Evolutionary conservation across 1,140 invertebrate species (phyloP).

Genomic region (Pseudoatta argentina): DNA sequence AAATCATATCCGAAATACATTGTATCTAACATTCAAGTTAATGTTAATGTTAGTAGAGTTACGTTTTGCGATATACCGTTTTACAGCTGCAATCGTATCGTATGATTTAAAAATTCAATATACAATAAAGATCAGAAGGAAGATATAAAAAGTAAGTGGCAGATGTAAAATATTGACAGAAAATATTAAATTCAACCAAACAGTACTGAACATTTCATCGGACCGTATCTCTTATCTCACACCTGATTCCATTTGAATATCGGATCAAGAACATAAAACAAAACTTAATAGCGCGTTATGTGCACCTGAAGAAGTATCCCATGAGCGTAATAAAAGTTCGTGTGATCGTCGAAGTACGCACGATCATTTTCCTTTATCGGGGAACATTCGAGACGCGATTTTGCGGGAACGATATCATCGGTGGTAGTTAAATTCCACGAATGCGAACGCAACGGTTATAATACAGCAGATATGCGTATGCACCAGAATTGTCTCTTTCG

Average conservation of each 20-base stretch:
- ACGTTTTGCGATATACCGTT: not conserved
- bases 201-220: not conserved
- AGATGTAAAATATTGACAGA: not conserved
- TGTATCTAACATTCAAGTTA: not conserved
- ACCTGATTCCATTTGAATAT: not conserved
- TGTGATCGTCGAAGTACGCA: not conserved
- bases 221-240: not conserved
- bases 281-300: conserved; percentile 11
- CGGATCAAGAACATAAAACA: not conserved
- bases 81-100: not conserved
- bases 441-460: not conserved
- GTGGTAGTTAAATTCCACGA: conserved; percentile 9
- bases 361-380: conserved; percentile 34
- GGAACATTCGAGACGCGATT: conserved; percentile 1
- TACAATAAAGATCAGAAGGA: not conserved
- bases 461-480: not conserved
- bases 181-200: not conserved
- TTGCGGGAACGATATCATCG: not conserved
- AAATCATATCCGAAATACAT: not conserved
- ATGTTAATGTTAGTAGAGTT: not conserved
- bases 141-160: not conserved
- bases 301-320: not conserved
- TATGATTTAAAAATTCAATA: not conserved
- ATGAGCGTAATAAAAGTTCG: conserved; percentile 8
- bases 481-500: not conserved